A percentile compares a stretch with the other conserved stretches of the same genome.
Evolutionary conservation across 1,140 invertebrate genomes (phyloP).

Genomic region (Stegodyphus dumicola): DNA sequence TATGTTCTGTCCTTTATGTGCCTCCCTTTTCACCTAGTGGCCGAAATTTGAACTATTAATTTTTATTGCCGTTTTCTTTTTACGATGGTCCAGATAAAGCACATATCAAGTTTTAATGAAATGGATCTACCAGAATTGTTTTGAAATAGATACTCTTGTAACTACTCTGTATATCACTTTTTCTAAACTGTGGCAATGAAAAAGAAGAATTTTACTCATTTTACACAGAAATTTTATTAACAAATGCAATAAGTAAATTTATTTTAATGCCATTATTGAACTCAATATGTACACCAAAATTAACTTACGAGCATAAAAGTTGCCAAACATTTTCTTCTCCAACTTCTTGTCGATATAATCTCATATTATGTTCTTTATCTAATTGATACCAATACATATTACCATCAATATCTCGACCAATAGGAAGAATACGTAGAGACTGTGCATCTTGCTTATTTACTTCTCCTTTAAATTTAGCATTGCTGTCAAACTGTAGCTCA

Average conservation of each 20-base stretch:
- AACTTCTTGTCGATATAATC: conserved; percentile 92
- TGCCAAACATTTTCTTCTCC: conserved; percentile 89
- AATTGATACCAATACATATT: conserved; percentile 93
- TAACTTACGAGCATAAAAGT: conserved; percentile 83
- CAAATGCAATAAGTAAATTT: not conserved
- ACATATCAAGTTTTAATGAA: too few species aligned
- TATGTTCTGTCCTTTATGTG: too few species aligned
- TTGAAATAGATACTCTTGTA: too few species aligned
- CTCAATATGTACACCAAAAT: not conserved
- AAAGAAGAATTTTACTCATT: too few species aligned
- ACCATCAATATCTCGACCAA: conserved; percentile 90
- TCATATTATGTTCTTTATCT: conserved; percentile 87
- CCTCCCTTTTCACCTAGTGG: too few species aligned
- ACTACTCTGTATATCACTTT: too few species aligned
- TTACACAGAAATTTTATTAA: too few species aligned
- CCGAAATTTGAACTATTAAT: too few species aligned
- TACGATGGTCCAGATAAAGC: too few species aligned
- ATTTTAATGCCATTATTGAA: not conserved
- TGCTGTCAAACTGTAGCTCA: conserved; percentile 94
- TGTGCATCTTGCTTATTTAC: conserved; percentile 84
- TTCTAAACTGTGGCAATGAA: too few species aligned
- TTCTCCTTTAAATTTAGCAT: conserved; percentile 92
- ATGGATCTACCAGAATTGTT: too few species aligned
- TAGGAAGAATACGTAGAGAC: conserved; percentile 84
- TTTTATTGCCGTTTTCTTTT: too few species aligned